These are phyloP conservation scores for Excalfactoria chinensis DNA, from an alignment of 2,113 vertebrate genomes.

Conservation along the genomic window DNA sequence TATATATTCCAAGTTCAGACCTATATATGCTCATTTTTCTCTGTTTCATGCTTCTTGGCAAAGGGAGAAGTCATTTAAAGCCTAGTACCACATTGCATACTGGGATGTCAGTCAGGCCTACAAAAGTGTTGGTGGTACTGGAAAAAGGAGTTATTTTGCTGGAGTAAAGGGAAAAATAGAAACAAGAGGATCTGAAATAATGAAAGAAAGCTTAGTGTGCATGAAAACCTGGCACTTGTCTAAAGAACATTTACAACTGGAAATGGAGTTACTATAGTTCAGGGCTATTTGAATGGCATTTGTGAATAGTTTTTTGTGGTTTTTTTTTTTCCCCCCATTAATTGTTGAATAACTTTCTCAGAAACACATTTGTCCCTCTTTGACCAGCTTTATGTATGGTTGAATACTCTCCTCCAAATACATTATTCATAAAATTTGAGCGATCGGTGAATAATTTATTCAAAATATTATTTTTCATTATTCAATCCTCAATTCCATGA, in stretches of 20 bases:
- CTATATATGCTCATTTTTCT: not conserved
- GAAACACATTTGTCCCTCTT: constrained; percentile 50
- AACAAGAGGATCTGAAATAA: constrained; percentile 21
- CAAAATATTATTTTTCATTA: constrained; percentile 45
- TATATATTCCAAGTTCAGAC: not conserved
- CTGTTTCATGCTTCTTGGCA: not conserved
- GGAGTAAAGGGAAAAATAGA: constrained; percentile 14
- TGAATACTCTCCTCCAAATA: constrained; percentile 49
- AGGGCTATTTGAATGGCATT: constrained; percentile 50
- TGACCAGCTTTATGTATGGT: constrained; percentile 15
- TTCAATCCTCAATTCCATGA: not conserved
- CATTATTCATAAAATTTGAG: constrained; percentile 61
- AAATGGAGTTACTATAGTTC: constrained; percentile 40
- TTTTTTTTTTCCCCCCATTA: constrained; percentile 2
- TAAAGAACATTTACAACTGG: constrained; percentile 14
- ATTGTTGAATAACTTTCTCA: constrained; percentile 62
- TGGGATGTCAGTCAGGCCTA: constrained; percentile 4
- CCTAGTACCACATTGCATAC: not conserved
- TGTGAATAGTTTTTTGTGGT: not conserved
- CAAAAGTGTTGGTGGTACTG: not conserved
- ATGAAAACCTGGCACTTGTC: constrained; percentile 48
- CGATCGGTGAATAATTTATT: constrained; percentile 54
- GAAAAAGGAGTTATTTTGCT: constrained; percentile 39
- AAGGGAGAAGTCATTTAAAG: not conserved
- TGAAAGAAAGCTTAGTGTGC: constrained; percentile 23